Conservation (phyloP, 2,113 vertebrate species). For the Tonatia bakeri region DNA sequence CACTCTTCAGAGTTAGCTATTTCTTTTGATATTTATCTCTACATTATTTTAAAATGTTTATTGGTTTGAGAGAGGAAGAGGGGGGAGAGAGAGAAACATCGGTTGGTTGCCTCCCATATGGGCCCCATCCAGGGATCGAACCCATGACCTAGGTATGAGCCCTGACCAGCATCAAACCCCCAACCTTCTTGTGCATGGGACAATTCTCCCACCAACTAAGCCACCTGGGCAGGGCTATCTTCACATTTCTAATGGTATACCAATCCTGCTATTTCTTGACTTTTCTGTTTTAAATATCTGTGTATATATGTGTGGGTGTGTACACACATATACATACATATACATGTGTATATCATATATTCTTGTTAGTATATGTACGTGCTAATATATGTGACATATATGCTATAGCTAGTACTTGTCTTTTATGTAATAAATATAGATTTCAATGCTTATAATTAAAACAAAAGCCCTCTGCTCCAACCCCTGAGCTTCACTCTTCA, state of each 20-base stretch:
- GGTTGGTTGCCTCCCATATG: too few species aligned
- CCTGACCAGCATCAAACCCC: too few species aligned
- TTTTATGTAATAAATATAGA: conserved; percentile 1
- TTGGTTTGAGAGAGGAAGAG: too few species aligned
- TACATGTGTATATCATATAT: neutral
- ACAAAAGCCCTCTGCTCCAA: neutral
- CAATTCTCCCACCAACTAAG: too few species aligned
- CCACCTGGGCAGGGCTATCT: neutral
- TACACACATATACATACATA: neutral
- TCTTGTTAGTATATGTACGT: neutral
- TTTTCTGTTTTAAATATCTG: conserved; percentile 18
- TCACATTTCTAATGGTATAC: conserved; percentile 8
- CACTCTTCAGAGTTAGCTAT: conserved; percentile 1
- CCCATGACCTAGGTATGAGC: too few species aligned
- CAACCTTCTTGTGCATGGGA: too few species aligned
- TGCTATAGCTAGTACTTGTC: neutral
- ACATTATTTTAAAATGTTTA: neutral
- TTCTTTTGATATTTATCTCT: neutral
- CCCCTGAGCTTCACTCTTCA: conserved; percentile 29
- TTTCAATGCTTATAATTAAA: conserved; percentile 5
- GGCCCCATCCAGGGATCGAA: too few species aligned
- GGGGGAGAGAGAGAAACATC: too few species aligned
- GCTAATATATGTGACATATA: neutral
- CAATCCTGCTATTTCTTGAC: conserved; percentile 25
- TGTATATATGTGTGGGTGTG: neutral